Conservation (phyloP, 2,888 invertebrate genomes). For the Seladonia tumulorum region DNA sequence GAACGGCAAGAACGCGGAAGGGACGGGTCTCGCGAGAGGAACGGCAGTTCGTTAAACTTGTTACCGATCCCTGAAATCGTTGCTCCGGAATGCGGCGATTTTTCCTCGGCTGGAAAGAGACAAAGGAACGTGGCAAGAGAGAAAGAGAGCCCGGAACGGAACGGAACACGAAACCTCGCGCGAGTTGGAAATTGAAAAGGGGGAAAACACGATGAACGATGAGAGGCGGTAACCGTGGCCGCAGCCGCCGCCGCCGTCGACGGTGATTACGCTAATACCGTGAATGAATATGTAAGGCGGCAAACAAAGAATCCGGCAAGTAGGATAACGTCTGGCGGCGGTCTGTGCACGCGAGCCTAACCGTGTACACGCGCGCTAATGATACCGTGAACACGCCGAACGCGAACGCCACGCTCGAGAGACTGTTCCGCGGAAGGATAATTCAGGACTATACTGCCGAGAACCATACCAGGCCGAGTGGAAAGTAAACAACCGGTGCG, state of each 20-base stretch:
- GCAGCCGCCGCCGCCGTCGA: background rate
- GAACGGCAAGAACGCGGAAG: slow-evolving; percentile 63
- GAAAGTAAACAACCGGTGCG: slow-evolving; percentile 2
- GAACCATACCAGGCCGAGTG: background rate
- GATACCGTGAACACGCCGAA: background rate
- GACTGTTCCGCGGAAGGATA: slow-evolving; percentile 11
- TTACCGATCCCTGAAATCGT: slow-evolving; percentile 70
- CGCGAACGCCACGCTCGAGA: background rate
- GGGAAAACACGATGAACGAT: slow-evolving; percentile 37
- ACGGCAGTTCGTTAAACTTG: slow-evolving; percentile 71
- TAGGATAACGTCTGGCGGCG: slow-evolving; percentile 39
- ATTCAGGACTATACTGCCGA: background rate
- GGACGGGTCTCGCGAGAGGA: slow-evolving; percentile 50
- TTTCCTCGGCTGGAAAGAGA: slow-evolving; percentile 5
- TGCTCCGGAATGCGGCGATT: slow-evolving; percentile 27
- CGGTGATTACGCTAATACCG: slow-evolving; percentile 50
- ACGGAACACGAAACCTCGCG: background rate
- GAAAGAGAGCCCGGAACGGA: background rate
- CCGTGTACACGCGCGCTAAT: background rate
- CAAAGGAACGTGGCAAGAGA: background rate
- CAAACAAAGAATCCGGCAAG: slow-evolving; percentile 35
- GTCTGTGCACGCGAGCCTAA: slow-evolving; percentile 12
- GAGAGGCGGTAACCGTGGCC: background rate
- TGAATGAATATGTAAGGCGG: slow-evolving; percentile 41
- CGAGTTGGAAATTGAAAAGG: slow-evolving; percentile 25